Evolutionary conservation across 1,140 invertebrate species (phyloP).

Genomic region (Drosophila persimilis): DNA sequence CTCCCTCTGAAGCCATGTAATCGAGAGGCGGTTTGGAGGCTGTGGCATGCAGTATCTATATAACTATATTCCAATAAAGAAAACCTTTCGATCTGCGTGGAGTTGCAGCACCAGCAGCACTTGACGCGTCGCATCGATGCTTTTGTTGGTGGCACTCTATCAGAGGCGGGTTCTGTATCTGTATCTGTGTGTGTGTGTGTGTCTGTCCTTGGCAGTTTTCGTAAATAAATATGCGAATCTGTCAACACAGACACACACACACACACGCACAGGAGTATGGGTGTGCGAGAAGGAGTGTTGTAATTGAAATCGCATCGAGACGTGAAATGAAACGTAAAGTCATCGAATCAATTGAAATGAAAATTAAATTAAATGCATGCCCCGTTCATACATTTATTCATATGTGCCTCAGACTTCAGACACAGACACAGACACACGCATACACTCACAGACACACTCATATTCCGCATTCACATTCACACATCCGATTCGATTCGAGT

Average conservation of each 20-base stretch:
- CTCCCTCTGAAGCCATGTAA: constrained; percentile 15
- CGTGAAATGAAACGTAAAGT: constrained; percentile 81
- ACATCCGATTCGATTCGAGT: background rate
- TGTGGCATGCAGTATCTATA: no score
- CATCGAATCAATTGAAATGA: constrained; percentile 81
- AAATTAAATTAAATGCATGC: constrained; percentile 81
- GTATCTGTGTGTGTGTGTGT: background rate
- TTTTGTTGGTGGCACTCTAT: constrained; percentile 6
- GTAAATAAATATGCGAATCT: constrained; percentile 53
- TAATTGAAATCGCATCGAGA: constrained; percentile 80
- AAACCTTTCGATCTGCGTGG: no score
- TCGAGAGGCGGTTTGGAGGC: background rate
- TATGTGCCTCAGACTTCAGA: constrained; percentile 39
- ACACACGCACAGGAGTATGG: constrained; percentile 9
- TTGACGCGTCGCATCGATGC: background rate
- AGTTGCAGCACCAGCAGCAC: background rate
- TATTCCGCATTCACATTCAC: constrained; percentile 18
- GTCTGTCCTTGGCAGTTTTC: constrained; percentile 7
- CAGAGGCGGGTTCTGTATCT: background rate
- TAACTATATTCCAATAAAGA: no score
- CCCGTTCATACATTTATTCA: constrained; percentile 77
- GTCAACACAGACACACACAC: constrained; percentile 20
- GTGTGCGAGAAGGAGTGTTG: constrained; percentile 37
- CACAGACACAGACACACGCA: constrained; percentile 7
- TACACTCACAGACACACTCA: constrained; percentile 15